phyloP scores from a whole-genome alignment of 2,113 vertebrate species.

The Melanerpes aurifrons region DNA sequence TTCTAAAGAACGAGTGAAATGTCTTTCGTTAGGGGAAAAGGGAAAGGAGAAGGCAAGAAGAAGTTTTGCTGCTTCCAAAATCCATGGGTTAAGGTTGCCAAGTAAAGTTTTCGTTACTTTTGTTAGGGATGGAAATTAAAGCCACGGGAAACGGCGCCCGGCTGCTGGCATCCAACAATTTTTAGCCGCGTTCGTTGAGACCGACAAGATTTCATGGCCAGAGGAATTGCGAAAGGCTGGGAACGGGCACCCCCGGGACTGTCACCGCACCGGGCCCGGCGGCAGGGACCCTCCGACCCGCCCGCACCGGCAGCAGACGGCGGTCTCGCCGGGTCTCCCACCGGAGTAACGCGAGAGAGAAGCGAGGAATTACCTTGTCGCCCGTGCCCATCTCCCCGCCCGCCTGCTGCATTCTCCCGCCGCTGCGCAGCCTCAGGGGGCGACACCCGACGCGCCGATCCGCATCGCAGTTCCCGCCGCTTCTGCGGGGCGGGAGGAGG shows the following conservation, averaged over 20 bases:
- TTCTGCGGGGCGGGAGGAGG: background rate
- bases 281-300: background rate
- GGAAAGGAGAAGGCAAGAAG: background rate
- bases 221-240: background rate
- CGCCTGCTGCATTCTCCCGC: background rate
- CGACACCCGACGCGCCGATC: background rate
- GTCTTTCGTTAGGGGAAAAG: rapidly evolving
- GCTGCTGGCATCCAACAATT: background rate
- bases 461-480: slow-evolving; percentile 1
- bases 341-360: background rate
- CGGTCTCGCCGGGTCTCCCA: rapidly evolving
- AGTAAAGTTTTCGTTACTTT: rapidly evolving
- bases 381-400: slow-evolving; percentile 8
- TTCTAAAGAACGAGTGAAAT: rapidly evolving
- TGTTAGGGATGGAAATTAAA: rapidly evolving
- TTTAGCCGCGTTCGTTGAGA: background rate
- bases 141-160: rapidly evolving
- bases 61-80: rapidly evolving
- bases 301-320: background rate
- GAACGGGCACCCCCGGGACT: background rate
- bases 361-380: slow-evolving; percentile 36
- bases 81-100: rapidly evolving
- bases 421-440: background rate
- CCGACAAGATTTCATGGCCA: rapidly evolving
- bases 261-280: background rate